Conservation (phyloP, 2,113 vertebrate species). For the Daboia siamensis region DNA sequence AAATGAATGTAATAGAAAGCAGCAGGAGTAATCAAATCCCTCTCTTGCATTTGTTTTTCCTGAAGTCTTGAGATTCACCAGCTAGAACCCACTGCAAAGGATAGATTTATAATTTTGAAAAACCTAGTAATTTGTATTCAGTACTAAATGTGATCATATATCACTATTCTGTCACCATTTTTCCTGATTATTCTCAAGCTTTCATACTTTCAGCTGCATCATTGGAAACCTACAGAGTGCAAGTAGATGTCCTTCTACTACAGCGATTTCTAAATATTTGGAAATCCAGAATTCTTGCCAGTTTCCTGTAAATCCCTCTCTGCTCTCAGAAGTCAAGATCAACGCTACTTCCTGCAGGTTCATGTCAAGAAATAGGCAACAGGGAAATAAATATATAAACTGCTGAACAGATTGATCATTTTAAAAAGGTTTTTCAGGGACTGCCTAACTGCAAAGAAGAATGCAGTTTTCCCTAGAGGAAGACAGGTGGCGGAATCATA, state of each 20-base stretch:
- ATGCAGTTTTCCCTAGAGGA: slow-evolving; percentile 56
- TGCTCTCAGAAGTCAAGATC: not conserved
- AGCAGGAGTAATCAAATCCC: not conserved
- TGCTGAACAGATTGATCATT: not conserved
- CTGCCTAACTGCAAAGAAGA: not conserved
- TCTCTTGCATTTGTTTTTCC: not conserved
- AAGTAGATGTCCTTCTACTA: not conserved
- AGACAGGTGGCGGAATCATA: slow-evolving; percentile 66
- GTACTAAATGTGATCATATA: not conserved
- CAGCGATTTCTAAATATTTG: not conserved
- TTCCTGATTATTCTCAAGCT: not conserved
- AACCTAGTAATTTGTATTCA: not conserved
- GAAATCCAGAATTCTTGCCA: not conserved
- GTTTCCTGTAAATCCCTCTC: not conserved
- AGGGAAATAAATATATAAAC: not conserved
- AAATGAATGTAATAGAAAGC: not conserved
- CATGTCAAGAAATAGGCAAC: not conserved
- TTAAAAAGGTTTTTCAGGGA: not conserved
- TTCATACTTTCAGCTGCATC: not conserved
- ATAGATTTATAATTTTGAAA: not conserved
- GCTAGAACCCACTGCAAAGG: not conserved
- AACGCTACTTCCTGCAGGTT: not conserved
- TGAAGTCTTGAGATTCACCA: not conserved
- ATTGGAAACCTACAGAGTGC: not conserved
- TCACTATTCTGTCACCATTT: not conserved